Percentiles rank a stretch among this genome's conserved stretches.
Conservation (phyloP, 2,797 vertebrate species). For the Amazona ochrocephala region DNA sequence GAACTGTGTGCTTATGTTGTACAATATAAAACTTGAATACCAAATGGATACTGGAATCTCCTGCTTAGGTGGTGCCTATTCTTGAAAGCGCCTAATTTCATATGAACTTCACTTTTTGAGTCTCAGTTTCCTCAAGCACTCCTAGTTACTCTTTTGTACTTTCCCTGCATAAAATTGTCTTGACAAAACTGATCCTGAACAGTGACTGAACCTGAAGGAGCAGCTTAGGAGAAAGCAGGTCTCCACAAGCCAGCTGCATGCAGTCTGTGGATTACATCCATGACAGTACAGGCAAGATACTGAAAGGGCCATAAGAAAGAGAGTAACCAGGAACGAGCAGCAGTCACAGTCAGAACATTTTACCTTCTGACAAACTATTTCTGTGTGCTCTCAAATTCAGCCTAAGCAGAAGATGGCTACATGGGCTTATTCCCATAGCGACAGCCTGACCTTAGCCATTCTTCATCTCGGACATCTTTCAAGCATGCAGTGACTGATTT, state of each 20-base stretch:
- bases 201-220: background rate
- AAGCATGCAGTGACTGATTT: background rate
- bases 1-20: background rate
- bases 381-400: background rate
- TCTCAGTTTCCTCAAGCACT: background rate
- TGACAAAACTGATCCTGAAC: background rate
- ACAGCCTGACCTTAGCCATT: background rate
- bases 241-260: background rate
- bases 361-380: background rate
- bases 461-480: background rate
- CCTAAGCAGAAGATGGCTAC: background rate
- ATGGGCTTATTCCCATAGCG: background rate
- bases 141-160: background rate
- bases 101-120: background rate
- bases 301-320: background rate
- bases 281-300: background rate
- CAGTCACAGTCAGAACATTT: background rate
- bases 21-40: background rate
- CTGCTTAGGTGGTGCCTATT: background rate
- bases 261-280: background rate
- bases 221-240: background rate
- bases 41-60: background rate
- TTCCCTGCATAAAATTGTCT: background rate
- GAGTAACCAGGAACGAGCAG: background rate
- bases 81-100: background rate